A percentile compares a stretch with the other conserved stretches of the same genome.
Evolutionary conservation across 1,140 invertebrate genomes (phyloP).

Genomic region (Drosophila watanabei): DNA sequence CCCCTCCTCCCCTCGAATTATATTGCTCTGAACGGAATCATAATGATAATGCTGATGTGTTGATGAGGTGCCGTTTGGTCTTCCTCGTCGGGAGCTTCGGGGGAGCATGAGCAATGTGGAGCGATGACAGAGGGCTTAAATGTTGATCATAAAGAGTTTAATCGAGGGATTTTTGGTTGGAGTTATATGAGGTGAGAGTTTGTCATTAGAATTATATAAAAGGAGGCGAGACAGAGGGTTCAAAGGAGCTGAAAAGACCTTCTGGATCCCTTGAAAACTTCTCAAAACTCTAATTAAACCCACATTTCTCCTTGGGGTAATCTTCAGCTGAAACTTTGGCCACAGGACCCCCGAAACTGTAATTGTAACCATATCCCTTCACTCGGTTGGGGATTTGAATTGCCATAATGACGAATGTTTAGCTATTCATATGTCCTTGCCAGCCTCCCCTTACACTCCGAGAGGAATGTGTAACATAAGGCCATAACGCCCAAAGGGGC

Average conservation of each 20-base stretch:
- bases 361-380: conserved; percentile 51
- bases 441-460: conserved; percentile 15
- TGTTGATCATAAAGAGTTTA: conserved; percentile 34
- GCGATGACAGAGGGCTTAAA: conserved; percentile 48
- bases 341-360: conserved; percentile 34
- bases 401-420: conserved; percentile 78
- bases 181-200: conserved; percentile 17
- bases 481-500: conserved; percentile 28
- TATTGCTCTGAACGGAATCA: conserved; percentile 54
- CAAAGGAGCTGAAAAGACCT: not conserved
- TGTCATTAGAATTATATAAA: too few relatives aligned
- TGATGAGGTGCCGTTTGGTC: conserved; percentile 81
- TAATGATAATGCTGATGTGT: conserved; percentile 82
- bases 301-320: not conserved
- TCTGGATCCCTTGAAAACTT: not conserved
- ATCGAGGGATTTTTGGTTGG: conserved; percentile 26
- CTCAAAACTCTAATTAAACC: conserved; percentile 14
- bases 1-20: conserved; percentile 23
- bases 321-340: conserved; percentile 46
- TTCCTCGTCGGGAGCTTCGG: conserved; percentile 6
- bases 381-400: conserved; percentile 22
- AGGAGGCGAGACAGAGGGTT: not conserved
- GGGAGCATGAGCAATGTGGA: conserved; percentile 56
- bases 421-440: conserved; percentile 71
- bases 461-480: conserved; percentile 30